A percentile compares a stretch with the other conserved stretches of the same genome.
Evolutionary conservation across 2,113 vertebrate species (phyloP).

Genomic region (Uria aalge): DNA sequence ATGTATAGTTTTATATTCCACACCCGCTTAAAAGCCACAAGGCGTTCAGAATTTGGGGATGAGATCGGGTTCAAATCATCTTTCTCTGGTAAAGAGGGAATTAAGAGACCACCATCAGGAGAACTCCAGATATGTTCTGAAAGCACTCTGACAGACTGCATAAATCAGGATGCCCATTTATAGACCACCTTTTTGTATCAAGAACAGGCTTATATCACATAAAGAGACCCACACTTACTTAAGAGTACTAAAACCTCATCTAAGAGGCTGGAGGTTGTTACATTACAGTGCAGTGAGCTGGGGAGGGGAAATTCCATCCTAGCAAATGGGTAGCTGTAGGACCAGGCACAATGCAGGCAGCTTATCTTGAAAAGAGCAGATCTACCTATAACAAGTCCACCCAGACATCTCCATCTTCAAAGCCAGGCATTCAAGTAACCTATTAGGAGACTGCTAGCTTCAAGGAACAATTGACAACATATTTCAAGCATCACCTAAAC

Average conservation of each 20-base stretch:
- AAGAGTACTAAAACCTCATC: neutral
- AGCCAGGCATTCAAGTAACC: neutral
- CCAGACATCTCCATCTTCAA: neutral
- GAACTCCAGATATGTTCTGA: neutral
- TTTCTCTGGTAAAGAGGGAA: neutral
- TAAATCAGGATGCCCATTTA: neutral
- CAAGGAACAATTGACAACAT: neutral
- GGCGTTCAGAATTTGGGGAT: neutral
- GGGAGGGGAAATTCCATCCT: neutral
- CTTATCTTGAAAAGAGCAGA: neutral
- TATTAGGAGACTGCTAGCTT: neutral
- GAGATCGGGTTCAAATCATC: neutral
- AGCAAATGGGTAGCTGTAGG: neutral
- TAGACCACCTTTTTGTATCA: neutral
- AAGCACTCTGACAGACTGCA: neutral
- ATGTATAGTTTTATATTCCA: neutral
- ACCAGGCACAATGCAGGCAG: neutral
- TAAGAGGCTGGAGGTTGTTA: neutral
- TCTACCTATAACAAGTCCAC: neutral
- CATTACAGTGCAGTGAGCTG: neutral
- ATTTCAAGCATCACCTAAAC: neutral
- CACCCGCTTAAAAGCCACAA: slow-evolving; percentile 17
- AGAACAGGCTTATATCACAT: neutral
- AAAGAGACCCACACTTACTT: neutral
- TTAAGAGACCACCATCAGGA: neutral